Evolutionary conservation across 2,113 vertebrate species (phyloP).

Genomic region (Gallinago undulata): DNA sequence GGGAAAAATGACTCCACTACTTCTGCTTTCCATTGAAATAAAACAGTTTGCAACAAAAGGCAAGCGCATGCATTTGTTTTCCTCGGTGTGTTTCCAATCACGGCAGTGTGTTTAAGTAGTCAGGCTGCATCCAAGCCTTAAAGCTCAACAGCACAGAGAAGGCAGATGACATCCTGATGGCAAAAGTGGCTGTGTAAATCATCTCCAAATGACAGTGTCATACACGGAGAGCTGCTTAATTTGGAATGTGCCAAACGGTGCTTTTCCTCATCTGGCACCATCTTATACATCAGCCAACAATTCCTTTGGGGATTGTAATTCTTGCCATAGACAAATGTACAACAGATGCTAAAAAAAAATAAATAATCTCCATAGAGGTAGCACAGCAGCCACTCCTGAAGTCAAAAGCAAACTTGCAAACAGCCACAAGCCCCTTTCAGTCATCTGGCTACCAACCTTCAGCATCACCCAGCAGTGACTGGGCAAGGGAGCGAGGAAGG

Average conservation of each 20-base stretch:
- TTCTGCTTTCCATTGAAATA: conserved; percentile 50
- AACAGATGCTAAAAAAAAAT: conserved; percentile 37
- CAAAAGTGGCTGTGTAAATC: conserved; percentile 48
- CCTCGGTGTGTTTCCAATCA: conserved; percentile 50
- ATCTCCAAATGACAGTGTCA: conserved; percentile 56
- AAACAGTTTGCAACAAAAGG: conserved; percentile 26
- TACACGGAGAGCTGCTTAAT: conserved; percentile 24
- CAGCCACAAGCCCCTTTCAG: background rate
- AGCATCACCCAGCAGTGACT: background rate
- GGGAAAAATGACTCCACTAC: background rate
- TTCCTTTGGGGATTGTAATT: conserved; percentile 46
- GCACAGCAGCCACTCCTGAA: background rate
- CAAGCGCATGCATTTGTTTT: conserved; percentile 18
- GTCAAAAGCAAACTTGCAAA: background rate
- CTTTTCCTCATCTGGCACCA: conserved; percentile 61
- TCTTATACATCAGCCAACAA: conserved; percentile 31
- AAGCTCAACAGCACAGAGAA: conserved; percentile 18
- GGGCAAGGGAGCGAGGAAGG: background rate
- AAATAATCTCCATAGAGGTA: background rate
- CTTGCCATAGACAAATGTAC: conserved; percentile 57
- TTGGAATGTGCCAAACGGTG: conserved; percentile 60
- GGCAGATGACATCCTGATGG: conserved; percentile 58
- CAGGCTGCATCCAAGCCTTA: conserved; percentile 43
- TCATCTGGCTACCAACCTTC: background rate
- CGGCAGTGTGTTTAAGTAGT: conserved; percentile 52